Evolutionary conservation across 2,113 vertebrate genomes (phyloP), one percentile per base, ranked within the genome.

Genomic region (Cacatua alba): DNA sequence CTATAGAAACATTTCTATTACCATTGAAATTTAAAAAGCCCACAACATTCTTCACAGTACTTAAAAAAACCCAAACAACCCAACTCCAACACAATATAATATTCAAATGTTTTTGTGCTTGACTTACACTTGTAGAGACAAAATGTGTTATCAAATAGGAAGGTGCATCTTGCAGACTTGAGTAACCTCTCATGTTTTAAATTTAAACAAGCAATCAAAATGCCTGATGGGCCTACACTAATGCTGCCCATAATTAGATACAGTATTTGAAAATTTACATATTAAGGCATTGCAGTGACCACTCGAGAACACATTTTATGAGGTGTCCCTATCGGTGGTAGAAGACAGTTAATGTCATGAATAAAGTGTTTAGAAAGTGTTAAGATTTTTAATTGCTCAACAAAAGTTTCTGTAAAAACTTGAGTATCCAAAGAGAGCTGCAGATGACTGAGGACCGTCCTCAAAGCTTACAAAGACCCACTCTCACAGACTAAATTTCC

Each of bases 181-280:
- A 80, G 11, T 17, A 76, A 63, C 7, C 70, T 48, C 39, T 79
- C 33, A 4, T 11, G 17, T n/a, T 84, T 82, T 11, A 52, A 52
- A 71, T 43, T 64, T 46, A 44, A 86, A 29, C 3, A 68, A 67
- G 46, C 9, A 21, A 20, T 13, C 0, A 0, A 86, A 77, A 80
- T 21, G 28, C 25, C 52, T 0, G 0, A 49, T 20, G 68, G 39
- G 24, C 5, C 39, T 52, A 18, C 4, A 44, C 10, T 68, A 4
- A 12, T 7, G n/a, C 51, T 67, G 59, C 35, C 60, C 63, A 64
- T 18, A 51, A 17, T 39, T 33, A 62, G 19, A 53, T 4, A 71
- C 0, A 63, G 13, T 5, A 69, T 23, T 48, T 59, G 49, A 88
- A 76, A 86, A 78, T 16, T 5, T 67, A 23, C 35, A n/a, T 62